Conservation (phyloP, 2,797 vertebrate species). For the Cuculus canorus region DNA sequence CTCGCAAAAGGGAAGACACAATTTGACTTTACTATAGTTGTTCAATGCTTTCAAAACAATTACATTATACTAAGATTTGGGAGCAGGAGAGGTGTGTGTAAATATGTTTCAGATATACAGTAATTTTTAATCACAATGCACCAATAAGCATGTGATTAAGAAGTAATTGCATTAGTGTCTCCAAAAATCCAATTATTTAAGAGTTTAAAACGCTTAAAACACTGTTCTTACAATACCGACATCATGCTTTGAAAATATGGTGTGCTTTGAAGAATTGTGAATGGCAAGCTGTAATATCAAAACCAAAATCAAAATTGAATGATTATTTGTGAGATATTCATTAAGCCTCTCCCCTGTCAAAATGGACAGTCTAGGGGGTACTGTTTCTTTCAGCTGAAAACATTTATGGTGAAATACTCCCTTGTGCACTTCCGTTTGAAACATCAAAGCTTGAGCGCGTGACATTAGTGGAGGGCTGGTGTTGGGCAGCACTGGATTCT, state of each 20-base stretch:
- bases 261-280: background rate
- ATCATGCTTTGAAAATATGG: background rate
- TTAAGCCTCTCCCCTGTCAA: background rate
- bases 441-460: rapidly evolving
- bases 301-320: background rate
- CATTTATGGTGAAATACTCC: background rate
- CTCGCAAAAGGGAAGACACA: background rate
- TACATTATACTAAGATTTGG: background rate
- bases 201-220: background rate
- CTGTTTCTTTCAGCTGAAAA: background rate
- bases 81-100: background rate
- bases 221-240: background rate
- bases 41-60: background rate
- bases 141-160: background rate
- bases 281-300: background rate
- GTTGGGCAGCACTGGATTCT: background rate
- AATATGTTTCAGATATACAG: background rate
- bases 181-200: background rate
- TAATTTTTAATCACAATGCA: background rate
- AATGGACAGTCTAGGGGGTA: background rate
- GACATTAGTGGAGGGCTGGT: background rate
- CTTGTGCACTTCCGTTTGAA: background rate
- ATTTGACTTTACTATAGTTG: background rate
- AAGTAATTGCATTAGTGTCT: background rate
- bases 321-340: background rate